Conservation (phyloP, 2,888 invertebrate species). For the Bombylius major region DNA sequence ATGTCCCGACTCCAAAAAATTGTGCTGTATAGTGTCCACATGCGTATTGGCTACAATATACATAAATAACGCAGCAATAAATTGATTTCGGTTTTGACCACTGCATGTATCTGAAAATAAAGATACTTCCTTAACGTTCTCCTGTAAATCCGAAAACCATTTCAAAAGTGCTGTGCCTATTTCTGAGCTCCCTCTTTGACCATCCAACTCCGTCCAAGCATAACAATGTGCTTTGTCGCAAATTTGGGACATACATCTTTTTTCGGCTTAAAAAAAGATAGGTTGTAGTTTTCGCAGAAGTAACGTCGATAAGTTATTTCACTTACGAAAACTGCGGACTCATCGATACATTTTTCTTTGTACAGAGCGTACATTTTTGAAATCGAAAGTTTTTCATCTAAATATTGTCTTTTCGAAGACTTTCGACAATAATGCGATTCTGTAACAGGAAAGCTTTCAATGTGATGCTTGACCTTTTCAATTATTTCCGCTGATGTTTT, state of each 20-base stretch:
- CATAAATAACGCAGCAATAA: neutral
- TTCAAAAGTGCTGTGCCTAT: neutral
- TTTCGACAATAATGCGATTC: neutral
- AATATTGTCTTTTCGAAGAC: neutral
- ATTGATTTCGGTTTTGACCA: neutral
- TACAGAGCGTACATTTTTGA: neutral
- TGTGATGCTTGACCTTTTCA: neutral
- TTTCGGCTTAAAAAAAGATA: neutral
- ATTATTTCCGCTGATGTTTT: neutral
- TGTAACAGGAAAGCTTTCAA: neutral
- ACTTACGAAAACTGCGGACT: neutral
- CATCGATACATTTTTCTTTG: neutral
- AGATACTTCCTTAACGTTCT: neutral
- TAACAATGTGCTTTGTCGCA: neutral
- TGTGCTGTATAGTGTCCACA: neutral
- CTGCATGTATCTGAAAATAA: neutral
- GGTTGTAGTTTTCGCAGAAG: neutral
- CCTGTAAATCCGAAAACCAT: neutral
- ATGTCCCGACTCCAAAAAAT: constrained; percentile 2
- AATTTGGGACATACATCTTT: neutral
- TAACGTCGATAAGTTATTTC: neutral
- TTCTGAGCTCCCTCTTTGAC: neutral
- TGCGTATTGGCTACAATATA: neutral
- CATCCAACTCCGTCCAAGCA: neutral
- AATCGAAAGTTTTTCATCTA: neutral